These are phyloP conservation scores for Drosophila testacea DNA, from an alignment of 2,888 invertebrate species.

Conservation along the genomic window DNA sequence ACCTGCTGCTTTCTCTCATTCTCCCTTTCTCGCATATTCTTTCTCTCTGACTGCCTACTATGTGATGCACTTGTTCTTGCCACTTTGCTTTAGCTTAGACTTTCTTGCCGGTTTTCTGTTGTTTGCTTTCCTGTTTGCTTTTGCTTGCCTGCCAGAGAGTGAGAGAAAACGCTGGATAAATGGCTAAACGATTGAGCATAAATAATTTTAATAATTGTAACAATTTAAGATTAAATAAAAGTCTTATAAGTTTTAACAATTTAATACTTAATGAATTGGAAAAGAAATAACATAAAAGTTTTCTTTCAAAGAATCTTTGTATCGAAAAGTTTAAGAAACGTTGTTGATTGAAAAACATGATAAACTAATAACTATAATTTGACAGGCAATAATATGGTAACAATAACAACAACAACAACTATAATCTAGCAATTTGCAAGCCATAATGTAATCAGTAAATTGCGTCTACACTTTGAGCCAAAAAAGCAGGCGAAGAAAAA, in stretches of 20 bases:
- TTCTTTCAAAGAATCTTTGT: too few species aligned
- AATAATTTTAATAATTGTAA: neutral
- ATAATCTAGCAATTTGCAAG: slow-evolving; percentile 78
- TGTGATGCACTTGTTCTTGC: slow-evolving; percentile 71
- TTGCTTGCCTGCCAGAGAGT: slow-evolving; percentile 25
- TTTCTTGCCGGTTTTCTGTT: slow-evolving; percentile 74
- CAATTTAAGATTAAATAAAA: neutral
- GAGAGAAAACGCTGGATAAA: neutral
- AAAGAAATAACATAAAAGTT: too few species aligned
- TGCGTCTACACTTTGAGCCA: slow-evolving; percentile 68
- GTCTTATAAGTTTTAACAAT: slow-evolving; percentile 1
- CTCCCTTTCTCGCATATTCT: slow-evolving; percentile 2
- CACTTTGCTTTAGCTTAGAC: slow-evolving; percentile 58
- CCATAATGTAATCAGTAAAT: slow-evolving; percentile 79
- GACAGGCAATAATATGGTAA: slow-evolving; percentile 61
- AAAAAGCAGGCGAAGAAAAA: slow-evolving; percentile 28
- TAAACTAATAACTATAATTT: slow-evolving; percentile 75
- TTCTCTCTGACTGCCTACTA: slow-evolving; percentile 13
- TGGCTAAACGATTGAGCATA: neutral
- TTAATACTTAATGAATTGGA: slow-evolving; percentile 6
- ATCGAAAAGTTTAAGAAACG: slow-evolving; percentile 44
- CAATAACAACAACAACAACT: slow-evolving; percentile 47
- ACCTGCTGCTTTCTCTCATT: slow-evolving; percentile 14
- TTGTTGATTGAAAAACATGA: slow-evolving; percentile 55
- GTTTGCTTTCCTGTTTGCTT: slow-evolving; percentile 73